These are phyloP conservation scores for Psittacus erithacus DNA, from an alignment of 2,113 vertebrate genomes.

Conservation along the genomic window DNA sequence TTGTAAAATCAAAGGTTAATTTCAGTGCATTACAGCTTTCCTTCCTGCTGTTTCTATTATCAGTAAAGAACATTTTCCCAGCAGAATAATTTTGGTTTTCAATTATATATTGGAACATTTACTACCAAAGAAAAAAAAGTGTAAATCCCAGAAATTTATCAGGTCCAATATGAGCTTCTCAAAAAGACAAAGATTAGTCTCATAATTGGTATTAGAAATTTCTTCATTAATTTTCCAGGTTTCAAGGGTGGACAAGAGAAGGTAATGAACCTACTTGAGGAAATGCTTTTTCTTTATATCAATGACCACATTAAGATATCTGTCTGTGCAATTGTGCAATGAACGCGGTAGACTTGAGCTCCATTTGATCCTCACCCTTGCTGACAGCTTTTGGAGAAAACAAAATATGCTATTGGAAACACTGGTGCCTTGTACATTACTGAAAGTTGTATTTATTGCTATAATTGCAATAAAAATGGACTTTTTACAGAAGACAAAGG, in stretches of 20 bases:
- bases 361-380: neutral
- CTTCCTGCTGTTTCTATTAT: neutral
- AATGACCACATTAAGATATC: neutral
- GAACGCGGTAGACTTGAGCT: neutral
- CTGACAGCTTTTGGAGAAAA: neutral
- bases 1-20: constrained; percentile 34
- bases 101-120: constrained; percentile 9
- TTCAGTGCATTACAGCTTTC: neutral
- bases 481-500: neutral
- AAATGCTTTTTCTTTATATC: neutral
- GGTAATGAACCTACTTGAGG: neutral
- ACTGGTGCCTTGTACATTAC: neutral
- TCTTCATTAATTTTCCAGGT: neutral
- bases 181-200: constrained; percentile 13
- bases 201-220: constrained; percentile 12
- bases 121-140: constrained; percentile 26
- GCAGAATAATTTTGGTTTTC: constrained; percentile 11
- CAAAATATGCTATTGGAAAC: neutral
- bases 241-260: neutral
- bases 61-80: neutral
- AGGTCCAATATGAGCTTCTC: neutral
- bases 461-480: neutral
- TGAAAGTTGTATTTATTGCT: neutral
- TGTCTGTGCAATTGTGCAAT: neutral
- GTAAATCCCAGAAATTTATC: neutral